These are phyloP conservation scores for Coboldia fuscipes DNA, from an alignment of 1,140 invertebrate genomes.

Conservation along the genomic window DNA sequence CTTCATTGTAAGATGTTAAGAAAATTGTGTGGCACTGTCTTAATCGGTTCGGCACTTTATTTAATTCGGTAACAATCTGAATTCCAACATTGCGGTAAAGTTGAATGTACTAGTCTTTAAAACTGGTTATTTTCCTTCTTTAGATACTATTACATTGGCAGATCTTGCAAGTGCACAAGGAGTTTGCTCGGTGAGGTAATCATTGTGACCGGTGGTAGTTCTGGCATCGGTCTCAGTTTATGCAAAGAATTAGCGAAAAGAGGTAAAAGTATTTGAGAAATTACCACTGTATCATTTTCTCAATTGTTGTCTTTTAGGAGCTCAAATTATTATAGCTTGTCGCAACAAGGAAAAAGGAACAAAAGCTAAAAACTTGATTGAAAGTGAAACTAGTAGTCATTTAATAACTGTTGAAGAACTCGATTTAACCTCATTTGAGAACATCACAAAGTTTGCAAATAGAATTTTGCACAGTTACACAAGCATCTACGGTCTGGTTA, in stretches of 20 bases:
- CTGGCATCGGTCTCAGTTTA: constrained; percentile 33
- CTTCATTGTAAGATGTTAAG: too few species aligned
- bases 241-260: constrained; percentile 23
- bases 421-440: constrained; percentile 14
- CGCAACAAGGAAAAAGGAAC: constrained; percentile 24
- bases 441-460: constrained; percentile 13
- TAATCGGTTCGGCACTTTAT: too few species aligned
- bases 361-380: constrained; percentile 20
- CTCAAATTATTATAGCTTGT: constrained; percentile 28
- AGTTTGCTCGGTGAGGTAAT: constrained; percentile 27
- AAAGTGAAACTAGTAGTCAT: constrained; percentile 11
- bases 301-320: constrained; percentile 16
- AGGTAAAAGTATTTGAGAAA: constrained; percentile 7
- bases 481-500: constrained; percentile 25
- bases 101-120: too few species aligned
- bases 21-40: too few species aligned
- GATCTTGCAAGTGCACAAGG: constrained; percentile 13
- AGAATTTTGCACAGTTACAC: constrained; percentile 10
- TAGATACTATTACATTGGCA: constrained; percentile 17
- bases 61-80: too few species aligned
- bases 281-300: constrained; percentile 5
- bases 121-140: constrained; percentile 6
- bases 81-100: too few species aligned
- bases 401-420: constrained; percentile 14
- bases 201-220: constrained; percentile 34